Evolutionary conservation across 2,113 vertebrate genomes (phyloP).

Genomic region (Egretta garzetta): DNA sequence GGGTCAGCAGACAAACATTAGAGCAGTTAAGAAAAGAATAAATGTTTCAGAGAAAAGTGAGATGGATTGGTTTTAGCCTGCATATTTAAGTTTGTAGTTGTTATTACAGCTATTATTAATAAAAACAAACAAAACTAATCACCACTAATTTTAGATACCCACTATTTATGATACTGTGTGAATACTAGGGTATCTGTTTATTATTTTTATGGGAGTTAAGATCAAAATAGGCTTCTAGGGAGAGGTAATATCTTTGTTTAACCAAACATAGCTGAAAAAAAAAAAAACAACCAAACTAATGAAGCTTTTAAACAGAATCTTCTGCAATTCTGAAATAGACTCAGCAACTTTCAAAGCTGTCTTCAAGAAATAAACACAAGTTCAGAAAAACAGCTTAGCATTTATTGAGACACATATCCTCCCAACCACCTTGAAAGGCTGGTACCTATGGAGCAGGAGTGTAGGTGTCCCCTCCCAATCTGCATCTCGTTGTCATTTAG

Average conservation of each 20-base stretch:
- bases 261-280: background rate
- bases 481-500: background rate
- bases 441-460: background rate
- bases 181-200: background rate
- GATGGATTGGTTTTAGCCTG: background rate
- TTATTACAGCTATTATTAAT: background rate
- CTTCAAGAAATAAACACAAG: background rate
- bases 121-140: background rate
- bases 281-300: background rate
- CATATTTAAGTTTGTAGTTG: background rate
- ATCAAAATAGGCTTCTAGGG: background rate
- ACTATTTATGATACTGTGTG: background rate
- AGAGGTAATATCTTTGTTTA: background rate
- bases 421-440: background rate
- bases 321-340: background rate
- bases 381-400: background rate
- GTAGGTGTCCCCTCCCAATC: background rate
- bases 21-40: background rate
- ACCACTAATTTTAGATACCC: accelerated
- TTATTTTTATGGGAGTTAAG: background rate
- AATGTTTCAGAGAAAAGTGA: background rate
- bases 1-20: no score
- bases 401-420: background rate
- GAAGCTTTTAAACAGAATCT: background rate
- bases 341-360: background rate